These are phyloP conservation scores for Stomorhina lunata DNA, from an alignment of 2,888 invertebrate genomes.

Conservation along the genomic window DNA sequence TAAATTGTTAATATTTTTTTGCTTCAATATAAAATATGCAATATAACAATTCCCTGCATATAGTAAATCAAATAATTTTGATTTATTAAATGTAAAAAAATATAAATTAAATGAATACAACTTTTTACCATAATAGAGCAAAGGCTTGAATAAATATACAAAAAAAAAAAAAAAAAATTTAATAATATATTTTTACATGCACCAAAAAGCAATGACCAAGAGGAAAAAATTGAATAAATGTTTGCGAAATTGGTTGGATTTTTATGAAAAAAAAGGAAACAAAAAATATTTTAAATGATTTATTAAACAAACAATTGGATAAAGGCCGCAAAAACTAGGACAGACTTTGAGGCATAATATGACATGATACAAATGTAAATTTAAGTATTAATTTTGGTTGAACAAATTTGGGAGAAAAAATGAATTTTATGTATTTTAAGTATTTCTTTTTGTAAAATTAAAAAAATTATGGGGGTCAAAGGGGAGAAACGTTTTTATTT, in stretches of 20 bases:
- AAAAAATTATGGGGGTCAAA: too few species aligned
- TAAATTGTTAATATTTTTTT: conserved; percentile 12
- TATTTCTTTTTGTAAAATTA: too few species aligned
- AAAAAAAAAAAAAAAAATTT: too few species aligned
- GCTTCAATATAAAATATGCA: background rate
- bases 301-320: background rate
- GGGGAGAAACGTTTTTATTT: background rate
- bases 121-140: conserved; percentile 25
- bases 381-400: background rate
- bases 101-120: background rate
- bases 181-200: background rate
- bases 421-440: too few species aligned
- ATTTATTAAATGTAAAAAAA: conserved; percentile 38
- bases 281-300: conserved; percentile 10
- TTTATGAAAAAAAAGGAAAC: background rate
- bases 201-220: background rate
- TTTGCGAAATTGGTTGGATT: background rate
- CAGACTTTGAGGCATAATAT: conserved; percentile 24
- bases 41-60: conserved; percentile 1
- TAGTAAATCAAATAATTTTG: conserved; percentile 40
- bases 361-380: background rate
- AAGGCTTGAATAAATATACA: conserved; percentile 12
- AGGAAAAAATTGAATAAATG: background rate
- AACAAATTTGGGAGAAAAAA: too few species aligned
- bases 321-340: background rate